Evolutionary conservation across 2,888 invertebrate species (phyloP).

Genomic region (Coelogynopora nodosa): DNA sequence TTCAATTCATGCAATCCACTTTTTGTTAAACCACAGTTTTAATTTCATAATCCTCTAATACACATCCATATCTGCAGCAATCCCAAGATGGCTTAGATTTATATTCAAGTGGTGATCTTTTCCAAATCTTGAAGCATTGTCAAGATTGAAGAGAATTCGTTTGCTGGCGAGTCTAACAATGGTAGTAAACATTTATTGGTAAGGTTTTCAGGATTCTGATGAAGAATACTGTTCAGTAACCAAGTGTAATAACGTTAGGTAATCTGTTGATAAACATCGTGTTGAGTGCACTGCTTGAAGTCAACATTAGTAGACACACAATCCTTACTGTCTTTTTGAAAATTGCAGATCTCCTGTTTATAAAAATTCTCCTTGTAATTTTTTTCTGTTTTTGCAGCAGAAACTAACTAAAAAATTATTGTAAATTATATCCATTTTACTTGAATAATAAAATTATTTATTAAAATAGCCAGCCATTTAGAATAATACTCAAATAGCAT

Average conservation of each 20-base stretch:
- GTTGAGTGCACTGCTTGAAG: constrained; percentile 14
- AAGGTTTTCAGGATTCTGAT: constrained; percentile 5
- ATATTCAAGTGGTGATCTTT: not conserved
- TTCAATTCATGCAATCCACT: constrained; percentile 1
- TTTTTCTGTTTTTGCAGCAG: constrained; percentile 1
- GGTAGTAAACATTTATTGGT: constrained; percentile 11
- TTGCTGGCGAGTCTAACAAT: constrained; percentile 16
- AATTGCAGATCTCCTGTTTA: constrained; percentile 6
- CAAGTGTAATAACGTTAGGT: constrained; percentile 11
- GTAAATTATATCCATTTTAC: no score
- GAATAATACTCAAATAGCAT: no score
- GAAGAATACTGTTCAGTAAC: constrained; percentile 16
- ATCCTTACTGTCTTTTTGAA: constrained; percentile 12
- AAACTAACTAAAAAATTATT: no score
- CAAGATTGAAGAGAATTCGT: constrained; percentile 14
- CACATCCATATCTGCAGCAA: constrained; percentile 21
- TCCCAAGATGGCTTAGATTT: not conserved
- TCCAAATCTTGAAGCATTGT: constrained; percentile 13
- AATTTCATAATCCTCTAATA: constrained; percentile 26
- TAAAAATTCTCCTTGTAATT: constrained; percentile 9
- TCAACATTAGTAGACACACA: constrained; percentile 11
- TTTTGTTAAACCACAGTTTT: constrained; percentile 5
- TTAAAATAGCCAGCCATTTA: no score
- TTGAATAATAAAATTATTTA: no score
- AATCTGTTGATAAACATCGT: not conserved